Evolutionary conservation across 1,140 invertebrate genomes (phyloP).

Genomic region (Lasioglossum baleicum): DNA sequence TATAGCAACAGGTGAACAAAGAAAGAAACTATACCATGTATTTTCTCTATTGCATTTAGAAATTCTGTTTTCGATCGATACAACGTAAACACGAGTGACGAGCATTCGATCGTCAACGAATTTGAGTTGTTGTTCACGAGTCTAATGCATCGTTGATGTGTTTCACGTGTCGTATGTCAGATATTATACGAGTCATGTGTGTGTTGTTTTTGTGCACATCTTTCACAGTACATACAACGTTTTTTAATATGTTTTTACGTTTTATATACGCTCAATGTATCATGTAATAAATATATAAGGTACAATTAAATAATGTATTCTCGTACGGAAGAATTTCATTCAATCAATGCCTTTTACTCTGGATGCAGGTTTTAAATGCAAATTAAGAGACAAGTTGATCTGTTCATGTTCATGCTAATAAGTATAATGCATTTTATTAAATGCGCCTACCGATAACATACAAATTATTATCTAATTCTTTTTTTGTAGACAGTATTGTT

Average conservation of each 20-base stretch:
- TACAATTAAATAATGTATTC: background rate
- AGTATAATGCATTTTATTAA: background rate
- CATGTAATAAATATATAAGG: slow-evolving; percentile 19
- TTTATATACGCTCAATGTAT: slow-evolving; percentile 28
- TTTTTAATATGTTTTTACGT: slow-evolving; percentile 9
- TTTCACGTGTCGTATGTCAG: no score
- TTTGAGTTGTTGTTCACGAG: no score
- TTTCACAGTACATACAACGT: background rate
- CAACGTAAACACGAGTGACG: background rate
- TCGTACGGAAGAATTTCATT: background rate
- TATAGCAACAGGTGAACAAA: slow-evolving; percentile 74
- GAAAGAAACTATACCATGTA: slow-evolving; percentile 17
- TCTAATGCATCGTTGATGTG: no score
- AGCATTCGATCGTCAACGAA: no score
- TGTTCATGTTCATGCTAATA: background rate
- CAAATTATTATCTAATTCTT: slow-evolving; percentile 38
- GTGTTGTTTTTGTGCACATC: background rate
- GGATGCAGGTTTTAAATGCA: background rate
- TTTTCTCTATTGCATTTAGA: background rate
- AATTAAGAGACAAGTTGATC: slow-evolving; percentile 7
- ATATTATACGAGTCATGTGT: background rate
- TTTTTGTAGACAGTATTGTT: slow-evolving; percentile 73
- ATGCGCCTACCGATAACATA: background rate
- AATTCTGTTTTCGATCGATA: slow-evolving; percentile 4
- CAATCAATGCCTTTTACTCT: background rate